phyloP scores from a whole-genome alignment of 2,888 invertebrate genomes.

The Spisula subtruncata region DNA sequence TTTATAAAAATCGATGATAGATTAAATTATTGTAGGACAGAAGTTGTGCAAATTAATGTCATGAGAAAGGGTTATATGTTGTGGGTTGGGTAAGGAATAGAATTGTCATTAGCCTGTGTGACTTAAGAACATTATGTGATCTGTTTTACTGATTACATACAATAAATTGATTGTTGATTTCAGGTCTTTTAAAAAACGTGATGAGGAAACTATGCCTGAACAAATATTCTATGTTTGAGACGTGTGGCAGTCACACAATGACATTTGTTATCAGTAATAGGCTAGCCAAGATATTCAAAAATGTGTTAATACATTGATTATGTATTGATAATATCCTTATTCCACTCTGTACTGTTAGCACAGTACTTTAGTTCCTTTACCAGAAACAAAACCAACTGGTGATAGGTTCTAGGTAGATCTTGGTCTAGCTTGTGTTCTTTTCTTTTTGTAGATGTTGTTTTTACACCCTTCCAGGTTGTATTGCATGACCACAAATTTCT shows the following conservation, averaged over 20 bases:
- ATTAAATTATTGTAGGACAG: slow-evolving; percentile 7
- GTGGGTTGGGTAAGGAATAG: slow-evolving; percentile 61
- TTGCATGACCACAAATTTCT: not conserved
- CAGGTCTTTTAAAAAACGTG: not conserved
- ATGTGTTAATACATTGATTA: not conserved
- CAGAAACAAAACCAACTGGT: not conserved
- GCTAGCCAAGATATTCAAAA: not conserved
- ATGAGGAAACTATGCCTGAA: not conserved
- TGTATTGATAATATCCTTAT: not conserved
- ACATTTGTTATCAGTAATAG: not conserved
- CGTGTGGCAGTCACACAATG: not conserved
- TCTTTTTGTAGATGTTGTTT: not conserved
- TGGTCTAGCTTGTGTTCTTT: not conserved
- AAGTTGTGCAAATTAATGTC: slow-evolving; percentile 19
- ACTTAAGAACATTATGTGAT: slow-evolving; percentile 29
- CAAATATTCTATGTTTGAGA: not conserved
- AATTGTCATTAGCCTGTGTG: slow-evolving; percentile 66
- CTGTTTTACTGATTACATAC: slow-evolving; percentile 24
- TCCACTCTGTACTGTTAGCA: too few relatives aligned
- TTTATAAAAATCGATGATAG: not conserved
- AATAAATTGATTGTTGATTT: slow-evolving; percentile 36
- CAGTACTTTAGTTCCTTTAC: not conserved
- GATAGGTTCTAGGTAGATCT: not conserved
- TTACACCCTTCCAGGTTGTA: not conserved
- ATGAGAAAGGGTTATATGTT: not conserved